Evolutionary conservation across 2,888 invertebrate genomes (phyloP), one percentile per base, ranked within the genome.

Genomic region (Onchidella celtica): DNA sequence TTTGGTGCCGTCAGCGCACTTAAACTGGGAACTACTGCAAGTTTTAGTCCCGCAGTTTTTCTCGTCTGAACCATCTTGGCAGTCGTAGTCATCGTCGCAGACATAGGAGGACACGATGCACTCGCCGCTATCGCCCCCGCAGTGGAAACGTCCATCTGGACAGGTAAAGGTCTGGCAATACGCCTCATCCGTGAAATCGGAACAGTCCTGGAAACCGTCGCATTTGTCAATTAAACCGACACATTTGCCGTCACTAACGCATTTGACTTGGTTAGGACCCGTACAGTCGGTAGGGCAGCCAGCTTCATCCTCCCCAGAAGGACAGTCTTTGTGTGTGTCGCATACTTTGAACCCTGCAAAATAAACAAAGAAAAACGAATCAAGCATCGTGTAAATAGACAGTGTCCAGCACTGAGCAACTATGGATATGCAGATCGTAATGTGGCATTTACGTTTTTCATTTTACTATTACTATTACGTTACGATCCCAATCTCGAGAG

Each of bases 141-240:
- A 75, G 27, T 65, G 61, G 47, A 75, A 63, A 17, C 65, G 40
- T 0, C 47, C 65, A 3, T 63, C 29, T n/a, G 65, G 0, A n/a
- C 75, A 75, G n/a, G 63, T 47, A 65, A 65, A 27, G 27, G 21
- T 55, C 0, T 4, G 55, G 63, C 75, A 75, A 47, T 38, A 40
- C 1, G 65, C 75, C 24, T 75, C 75, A 17, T 75, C 75, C 3
- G 75, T 47, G 27, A 47, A 65, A 32, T 75, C 75, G 14, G 3
- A 32, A 14, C 75, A 75, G 65, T 75, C 75, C n/a, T 2, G 0
- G 65, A 32, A 47, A 3, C 65, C 75, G n/a, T 75, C 75, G 24
- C 75, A 75, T 34, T 65, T 75, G 36, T 75, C 75, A 40, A 75
- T 40, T 47, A 75, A n/a, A 40, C 75, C 75, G 9, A 75, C n/a